Conservation (phyloP, 1,140 invertebrate genomes). For the Colletes gigas region DNA sequence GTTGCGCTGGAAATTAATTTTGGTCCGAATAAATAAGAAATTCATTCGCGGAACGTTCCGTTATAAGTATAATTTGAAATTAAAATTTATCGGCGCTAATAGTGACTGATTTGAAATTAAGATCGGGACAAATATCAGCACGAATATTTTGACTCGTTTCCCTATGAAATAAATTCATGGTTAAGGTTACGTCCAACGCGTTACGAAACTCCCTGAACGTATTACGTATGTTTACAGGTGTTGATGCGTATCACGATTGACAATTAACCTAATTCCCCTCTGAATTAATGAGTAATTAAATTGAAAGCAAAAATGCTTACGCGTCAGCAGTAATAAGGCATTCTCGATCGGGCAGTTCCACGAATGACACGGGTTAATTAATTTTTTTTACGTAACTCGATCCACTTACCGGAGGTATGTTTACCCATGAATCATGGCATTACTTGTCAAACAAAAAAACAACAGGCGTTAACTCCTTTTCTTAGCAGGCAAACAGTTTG, state of each 20-base stretch:
- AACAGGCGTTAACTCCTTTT: neutral
- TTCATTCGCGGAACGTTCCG: too few species aligned
- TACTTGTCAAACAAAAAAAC: neutral
- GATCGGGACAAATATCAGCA: too few species aligned
- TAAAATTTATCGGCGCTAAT: too few species aligned
- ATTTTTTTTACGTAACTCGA: neutral
- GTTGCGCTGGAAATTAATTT: too few species aligned
- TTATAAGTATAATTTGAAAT: too few species aligned
- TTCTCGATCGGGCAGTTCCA: neutral
- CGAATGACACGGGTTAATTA: conserved; percentile 11
- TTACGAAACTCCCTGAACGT: neutral
- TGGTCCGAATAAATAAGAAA: too few species aligned
- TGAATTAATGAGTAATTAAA: conserved; percentile 7
- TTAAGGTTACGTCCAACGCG: too few species aligned
- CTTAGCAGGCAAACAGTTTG: neutral
- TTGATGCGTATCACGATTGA: neutral
- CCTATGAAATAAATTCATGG: too few species aligned
- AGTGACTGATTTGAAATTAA: too few species aligned
- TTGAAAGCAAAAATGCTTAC: conserved; percentile 9
- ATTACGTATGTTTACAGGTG: neutral
- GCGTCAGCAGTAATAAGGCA: neutral
- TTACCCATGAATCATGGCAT: neutral
- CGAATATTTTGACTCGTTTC: too few species aligned
- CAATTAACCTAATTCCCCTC: conserved; percentile 5
- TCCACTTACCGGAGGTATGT: neutral